phyloP scores from a whole-genome alignment of 2,888 invertebrate species.

The Caenorhabditis afra region DNA sequence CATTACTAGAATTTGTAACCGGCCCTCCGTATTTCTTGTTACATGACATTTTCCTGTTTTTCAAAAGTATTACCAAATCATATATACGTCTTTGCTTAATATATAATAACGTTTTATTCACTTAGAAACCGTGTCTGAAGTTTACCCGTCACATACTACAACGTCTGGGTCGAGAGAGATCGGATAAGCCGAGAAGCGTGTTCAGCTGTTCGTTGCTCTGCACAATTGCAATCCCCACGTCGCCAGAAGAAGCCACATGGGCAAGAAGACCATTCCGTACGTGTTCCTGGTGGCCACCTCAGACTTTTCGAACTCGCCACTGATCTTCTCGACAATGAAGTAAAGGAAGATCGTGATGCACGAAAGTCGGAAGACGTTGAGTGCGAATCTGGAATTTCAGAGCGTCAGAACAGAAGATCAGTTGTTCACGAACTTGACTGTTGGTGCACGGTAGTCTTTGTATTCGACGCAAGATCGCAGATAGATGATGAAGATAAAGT shows the following conservation, averaged over 20 bases:
- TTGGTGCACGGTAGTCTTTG: conserved; percentile 83
- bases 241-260: conserved; percentile 66
- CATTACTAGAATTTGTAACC: conserved; percentile 8
- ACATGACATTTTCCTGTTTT: background rate
- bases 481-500: conserved; percentile 95
- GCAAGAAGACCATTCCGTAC: conserved; percentile 68
- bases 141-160: too few relatives aligned
- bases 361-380: conserved; percentile 65
- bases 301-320: conserved; percentile 70
- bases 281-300: conserved; percentile 63
- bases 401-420: background rate
- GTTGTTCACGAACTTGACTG: conserved; percentile 61
- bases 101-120: background rate
- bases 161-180: too few relatives aligned
- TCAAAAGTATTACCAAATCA: background rate
- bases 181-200: background rate
- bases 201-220: conserved; percentile 46
- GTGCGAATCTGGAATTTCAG: conserved; percentile 61
- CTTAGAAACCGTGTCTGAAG: background rate
- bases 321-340: conserved; percentile 70
- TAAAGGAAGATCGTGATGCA: conserved; percentile 64
- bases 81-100: too few relatives aligned
- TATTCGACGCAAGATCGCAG: conserved; percentile 91
- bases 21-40: background rate
- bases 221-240: conserved; percentile 66